These are phyloP conservation scores for Tyrophagus putrescentiae DNA, from an alignment of 1,140 invertebrate genomes.

Conservation along the genomic window DNA sequence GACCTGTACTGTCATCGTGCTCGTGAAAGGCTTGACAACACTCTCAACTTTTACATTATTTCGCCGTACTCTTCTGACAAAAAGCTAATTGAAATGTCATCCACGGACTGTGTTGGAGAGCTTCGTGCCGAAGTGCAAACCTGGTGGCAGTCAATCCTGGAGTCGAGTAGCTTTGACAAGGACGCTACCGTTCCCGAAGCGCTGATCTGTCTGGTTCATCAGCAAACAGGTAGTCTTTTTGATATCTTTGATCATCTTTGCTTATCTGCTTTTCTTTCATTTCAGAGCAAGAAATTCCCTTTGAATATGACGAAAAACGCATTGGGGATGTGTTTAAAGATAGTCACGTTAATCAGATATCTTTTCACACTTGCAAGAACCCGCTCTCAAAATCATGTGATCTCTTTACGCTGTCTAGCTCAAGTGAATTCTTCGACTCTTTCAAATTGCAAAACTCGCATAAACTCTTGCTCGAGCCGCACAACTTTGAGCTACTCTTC, in stretches of 20 bases:
- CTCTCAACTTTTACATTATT: constrained; percentile 58
- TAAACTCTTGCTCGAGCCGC: constrained; percentile 59
- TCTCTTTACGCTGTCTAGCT: not conserved
- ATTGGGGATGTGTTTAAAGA: constrained; percentile 80
- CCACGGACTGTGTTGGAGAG: constrained; percentile 70
- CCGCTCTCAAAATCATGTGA: not conserved
- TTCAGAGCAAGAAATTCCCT: constrained; percentile 68
- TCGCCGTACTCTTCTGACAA: constrained; percentile 58
- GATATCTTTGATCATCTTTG: not conserved
- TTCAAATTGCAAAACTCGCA: constrained; percentile 62
- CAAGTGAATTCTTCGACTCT: constrained; percentile 40
- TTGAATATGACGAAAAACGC: constrained; percentile 82
- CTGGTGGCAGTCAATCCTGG: constrained; percentile 54
- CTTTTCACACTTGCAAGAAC: constrained; percentile 5
- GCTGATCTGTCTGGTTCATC: not conserved
- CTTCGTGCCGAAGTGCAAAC: constrained; percentile 78
- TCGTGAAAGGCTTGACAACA: constrained; percentile 41
- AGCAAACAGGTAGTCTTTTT: not conserved
- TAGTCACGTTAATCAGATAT: constrained; percentile 34
- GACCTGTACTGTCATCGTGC: constrained; percentile 51
- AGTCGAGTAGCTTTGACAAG: constrained; percentile 1
- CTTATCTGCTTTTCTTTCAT: not conserved
- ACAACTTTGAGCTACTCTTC: constrained; percentile 78
- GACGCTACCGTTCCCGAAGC: not conserved
- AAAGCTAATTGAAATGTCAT: constrained; percentile 54